Conservation (phyloP, 2,113 vertebrate genomes). For the Columba livia region DNA sequence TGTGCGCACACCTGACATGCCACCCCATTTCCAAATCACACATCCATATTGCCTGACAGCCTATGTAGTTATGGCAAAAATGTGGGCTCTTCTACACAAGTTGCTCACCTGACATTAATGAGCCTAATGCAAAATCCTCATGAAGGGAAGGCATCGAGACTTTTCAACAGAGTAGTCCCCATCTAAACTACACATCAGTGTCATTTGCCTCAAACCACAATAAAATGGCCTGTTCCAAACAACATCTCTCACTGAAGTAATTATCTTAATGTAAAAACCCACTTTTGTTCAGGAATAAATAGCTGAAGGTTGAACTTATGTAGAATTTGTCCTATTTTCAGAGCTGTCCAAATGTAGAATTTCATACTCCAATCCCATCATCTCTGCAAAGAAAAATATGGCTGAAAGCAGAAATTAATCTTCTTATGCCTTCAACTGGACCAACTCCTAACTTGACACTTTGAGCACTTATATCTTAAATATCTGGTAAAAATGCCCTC, state of each 20-base stretch:
- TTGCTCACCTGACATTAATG: neutral
- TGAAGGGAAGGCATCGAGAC: neutral
- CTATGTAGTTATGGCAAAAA: neutral
- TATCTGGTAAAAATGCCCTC: neutral
- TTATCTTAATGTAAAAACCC: neutral
- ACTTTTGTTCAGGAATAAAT: neutral
- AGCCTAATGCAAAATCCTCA: neutral
- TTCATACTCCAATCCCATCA: neutral
- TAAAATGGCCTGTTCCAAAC: neutral
- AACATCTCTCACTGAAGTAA: neutral
- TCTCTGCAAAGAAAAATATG: neutral
- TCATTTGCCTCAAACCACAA: neutral
- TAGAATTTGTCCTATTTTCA: neutral
- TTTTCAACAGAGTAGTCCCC: neutral
- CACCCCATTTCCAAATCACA: neutral
- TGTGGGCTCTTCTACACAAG: neutral
- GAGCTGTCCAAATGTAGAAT: neutral
- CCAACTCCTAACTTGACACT: neutral
- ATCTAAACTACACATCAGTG: neutral
- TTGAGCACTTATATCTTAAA: neutral
- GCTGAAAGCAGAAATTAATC: neutral
- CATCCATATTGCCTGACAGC: neutral
- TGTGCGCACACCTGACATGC: fast-evolving
- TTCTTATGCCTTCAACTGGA: neutral
- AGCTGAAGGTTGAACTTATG: neutral